Base-by-base conservation (phyloP, 1,140 invertebrate species). In the Apis dorsata region DNA sequence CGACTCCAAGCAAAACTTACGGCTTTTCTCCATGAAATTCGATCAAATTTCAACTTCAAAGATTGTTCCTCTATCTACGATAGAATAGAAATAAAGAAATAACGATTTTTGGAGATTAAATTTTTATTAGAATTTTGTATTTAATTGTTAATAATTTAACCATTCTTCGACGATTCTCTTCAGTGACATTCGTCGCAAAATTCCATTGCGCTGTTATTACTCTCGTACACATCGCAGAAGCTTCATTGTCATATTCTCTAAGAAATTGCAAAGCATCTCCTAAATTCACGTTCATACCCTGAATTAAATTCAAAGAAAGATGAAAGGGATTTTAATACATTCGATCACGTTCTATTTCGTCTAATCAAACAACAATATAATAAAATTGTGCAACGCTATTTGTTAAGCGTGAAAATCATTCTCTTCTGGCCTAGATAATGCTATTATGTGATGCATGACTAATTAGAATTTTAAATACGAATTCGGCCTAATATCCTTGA, bases 161-260 rank as follows among this genome's bases (percentile, higher is more conserved):
- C 97, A 97, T 97, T 88, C 95, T 94, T 19, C 95, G 94, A 51
- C 95, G 95, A 92, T 97, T 97, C 51, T 90, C 89, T 77, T 97
- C 96, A 0, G 97, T 97, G 66, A 97, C 96, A 91, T 98, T 98
- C 10, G 96, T 97, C 15, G 96, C 96, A 85, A 96, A 98, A 80
- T 95, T 95, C 97, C 97, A 98, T 86, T 97, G 96, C 0, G 96
- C 95, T 69, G 94, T 95, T 80, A 95, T 96, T 2, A 97, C 95
- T 86, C 95, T 95, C 84, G 95, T 96, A 87, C 96, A 97, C 94
- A 97, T 96, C n/a, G 94, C 93, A 1, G 96, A 95, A 2, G 96
- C 96, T 92, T 97, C 96, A 10, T 94, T 93, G 86, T 97, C 96
- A 86, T 96, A 97, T 90, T 97, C 96, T 19, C 95, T 92, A 0